A percentile compares a stretch with the other conserved stretches of the same genome.
Evolutionary conservation across 2,113 vertebrate genomes (phyloP).

Genomic region (Callithrix jacchus): DNA sequence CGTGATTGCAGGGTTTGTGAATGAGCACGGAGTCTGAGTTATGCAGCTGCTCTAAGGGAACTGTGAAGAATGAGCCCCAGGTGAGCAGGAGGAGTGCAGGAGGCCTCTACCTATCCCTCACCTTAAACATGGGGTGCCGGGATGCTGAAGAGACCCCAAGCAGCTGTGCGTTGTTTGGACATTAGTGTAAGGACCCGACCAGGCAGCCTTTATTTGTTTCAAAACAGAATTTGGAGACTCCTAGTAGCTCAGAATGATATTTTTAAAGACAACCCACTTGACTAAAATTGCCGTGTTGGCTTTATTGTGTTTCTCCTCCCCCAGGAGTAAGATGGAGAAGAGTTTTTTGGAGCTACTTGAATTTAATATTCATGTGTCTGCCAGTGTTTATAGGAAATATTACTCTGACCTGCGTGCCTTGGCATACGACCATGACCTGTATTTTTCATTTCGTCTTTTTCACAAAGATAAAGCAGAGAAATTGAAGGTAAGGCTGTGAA

Average conservation of each 20-base stretch:
- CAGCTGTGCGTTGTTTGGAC: conserved; percentile 74
- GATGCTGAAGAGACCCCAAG: conserved; percentile 57
- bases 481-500: no score
- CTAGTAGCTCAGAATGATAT: conserved; percentile 31
- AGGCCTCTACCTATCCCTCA: conserved; percentile 71
- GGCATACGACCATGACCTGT: no score
- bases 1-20: background rate
- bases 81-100: conserved; percentile 67
- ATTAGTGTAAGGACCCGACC: conserved; percentile 63
- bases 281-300: conserved; percentile 60
- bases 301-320: no score
- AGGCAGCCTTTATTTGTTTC: conserved; percentile 7
- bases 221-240: conserved; percentile 45
- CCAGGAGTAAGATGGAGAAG: no score
- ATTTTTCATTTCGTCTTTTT: no score
- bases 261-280: conserved; percentile 74
- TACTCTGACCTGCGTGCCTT: no score
- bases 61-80: conserved; percentile 78
- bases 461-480: no score
- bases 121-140: conserved; percentile 66
- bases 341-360: no score
- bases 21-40: conserved; percentile 78
- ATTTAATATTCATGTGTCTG: no score
- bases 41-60: conserved; percentile 79
- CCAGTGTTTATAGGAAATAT: no score